Percentiles rank a stretch among this genome's conserved stretches.
Evolutionary conservation across 2,888 invertebrate species (phyloP).

Genomic region (Platypus cylindrus): DNA sequence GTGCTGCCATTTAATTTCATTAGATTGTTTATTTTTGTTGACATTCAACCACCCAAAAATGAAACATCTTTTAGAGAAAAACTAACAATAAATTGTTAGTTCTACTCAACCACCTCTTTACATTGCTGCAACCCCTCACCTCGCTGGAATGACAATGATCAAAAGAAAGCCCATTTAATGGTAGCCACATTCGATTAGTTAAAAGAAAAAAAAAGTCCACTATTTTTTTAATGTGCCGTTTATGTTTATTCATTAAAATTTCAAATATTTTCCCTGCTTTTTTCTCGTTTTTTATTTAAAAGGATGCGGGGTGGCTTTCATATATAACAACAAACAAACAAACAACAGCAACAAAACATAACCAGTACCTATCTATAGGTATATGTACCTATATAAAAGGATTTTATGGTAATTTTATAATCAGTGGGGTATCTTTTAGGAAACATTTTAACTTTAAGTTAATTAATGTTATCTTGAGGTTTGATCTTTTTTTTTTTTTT

Average conservation of each 20-base stretch:
- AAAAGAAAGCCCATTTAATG: slow-evolving; percentile 10
- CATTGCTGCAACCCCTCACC: too few species aligned
- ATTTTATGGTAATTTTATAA: slow-evolving; percentile 14
- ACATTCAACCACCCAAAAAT: too few species aligned
- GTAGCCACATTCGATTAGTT: slow-evolving; percentile 13
- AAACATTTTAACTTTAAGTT: slow-evolving; percentile 14
- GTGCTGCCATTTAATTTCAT: too few species aligned
- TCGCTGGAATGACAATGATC: too few species aligned
- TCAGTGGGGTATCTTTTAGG: slow-evolving; percentile 14
- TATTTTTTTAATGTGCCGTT: too few species aligned
- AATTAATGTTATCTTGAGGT: slow-evolving; percentile 16
- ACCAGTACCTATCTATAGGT: background rate
- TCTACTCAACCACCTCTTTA: too few species aligned
- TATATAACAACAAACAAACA: too few species aligned
- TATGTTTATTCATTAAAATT: slow-evolving; percentile 15
- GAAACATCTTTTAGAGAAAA: too few species aligned
- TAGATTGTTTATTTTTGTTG: too few species aligned
- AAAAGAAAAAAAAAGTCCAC: slow-evolving; percentile 6
- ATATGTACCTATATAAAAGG: slow-evolving; percentile 10
- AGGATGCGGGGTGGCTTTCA: slow-evolving; percentile 1
- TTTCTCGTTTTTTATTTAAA: background rate
- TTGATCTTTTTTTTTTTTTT: slow-evolving; percentile 12
- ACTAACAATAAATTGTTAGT: too few species aligned
- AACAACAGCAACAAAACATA: too few species aligned
- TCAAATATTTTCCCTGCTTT: slow-evolving; percentile 9